Evolutionary conservation across 1,140 invertebrate species (phyloP).

Genomic region (Melipona quadrifasciata): DNA sequence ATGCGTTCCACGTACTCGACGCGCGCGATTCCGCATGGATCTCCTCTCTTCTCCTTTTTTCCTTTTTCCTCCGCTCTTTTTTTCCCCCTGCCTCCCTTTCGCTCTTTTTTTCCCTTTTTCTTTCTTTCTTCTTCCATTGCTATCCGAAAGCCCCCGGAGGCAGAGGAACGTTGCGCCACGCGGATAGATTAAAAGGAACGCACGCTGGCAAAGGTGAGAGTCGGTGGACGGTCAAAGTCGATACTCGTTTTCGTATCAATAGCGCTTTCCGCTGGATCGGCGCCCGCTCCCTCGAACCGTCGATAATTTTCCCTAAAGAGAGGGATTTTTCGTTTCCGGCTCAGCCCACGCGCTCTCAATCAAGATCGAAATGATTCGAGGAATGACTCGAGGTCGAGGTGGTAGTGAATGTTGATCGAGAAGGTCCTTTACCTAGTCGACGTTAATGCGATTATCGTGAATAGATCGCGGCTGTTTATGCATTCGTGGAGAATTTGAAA

Average conservation of each 20-base stretch:
- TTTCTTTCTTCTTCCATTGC: not conserved
- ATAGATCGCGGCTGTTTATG: not conserved
- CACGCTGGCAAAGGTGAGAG: constrained; percentile 39
- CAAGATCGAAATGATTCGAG: not conserved
- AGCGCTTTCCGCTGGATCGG: not conserved
- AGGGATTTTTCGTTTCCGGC: no score
- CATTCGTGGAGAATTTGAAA: not conserved
- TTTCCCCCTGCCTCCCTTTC: not conserved
- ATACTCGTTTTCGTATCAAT: constrained; percentile 48
- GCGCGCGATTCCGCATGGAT: constrained; percentile 46
- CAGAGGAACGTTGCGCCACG: constrained; percentile 19
- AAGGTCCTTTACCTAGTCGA: not conserved
- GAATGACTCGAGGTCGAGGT: not conserved
- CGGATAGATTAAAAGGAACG: constrained; percentile 45
- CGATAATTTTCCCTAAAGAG: constrained; percentile 21
- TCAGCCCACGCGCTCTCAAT: no score
- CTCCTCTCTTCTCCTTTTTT: not conserved
- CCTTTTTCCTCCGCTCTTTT: not conserved
- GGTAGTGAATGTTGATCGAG: not conserved
- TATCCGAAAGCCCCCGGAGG: constrained; percentile 23
- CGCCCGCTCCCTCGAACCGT: not conserved
- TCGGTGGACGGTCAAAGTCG: constrained; percentile 40
- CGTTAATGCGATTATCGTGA: not conserved
- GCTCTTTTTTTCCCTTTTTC: not conserved
- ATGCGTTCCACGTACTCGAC: constrained; percentile 68